These are phyloP conservation scores for Polyploca ridens DNA, from an alignment of 2,888 invertebrate species.

Conservation along the genomic window DNA sequence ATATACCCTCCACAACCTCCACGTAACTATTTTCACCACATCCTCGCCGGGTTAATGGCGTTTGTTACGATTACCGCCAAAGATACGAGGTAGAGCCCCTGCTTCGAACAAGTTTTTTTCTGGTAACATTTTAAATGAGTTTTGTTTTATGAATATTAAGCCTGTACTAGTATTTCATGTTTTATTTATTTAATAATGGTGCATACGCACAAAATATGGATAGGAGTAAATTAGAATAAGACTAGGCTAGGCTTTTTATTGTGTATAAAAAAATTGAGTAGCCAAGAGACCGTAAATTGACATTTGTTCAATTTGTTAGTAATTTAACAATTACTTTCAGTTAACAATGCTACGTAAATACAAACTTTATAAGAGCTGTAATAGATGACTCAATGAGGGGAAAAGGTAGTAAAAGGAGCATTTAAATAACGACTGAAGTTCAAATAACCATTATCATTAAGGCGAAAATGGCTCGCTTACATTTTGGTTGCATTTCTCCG, in stretches of 20 bases:
- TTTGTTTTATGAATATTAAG: neutral
- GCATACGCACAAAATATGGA: too few species aligned
- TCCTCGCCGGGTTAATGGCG: too few species aligned
- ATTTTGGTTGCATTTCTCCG: slow-evolving; percentile 5
- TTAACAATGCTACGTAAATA: neutral
- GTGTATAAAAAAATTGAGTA: neutral
- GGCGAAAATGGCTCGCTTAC: slow-evolving; percentile 5
- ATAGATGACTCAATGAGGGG: slow-evolving; percentile 1
- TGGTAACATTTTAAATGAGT: too few species aligned
- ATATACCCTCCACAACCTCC: too few species aligned
- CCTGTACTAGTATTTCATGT: too few species aligned
- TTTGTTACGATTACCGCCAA: too few species aligned
- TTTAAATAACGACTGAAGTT: slow-evolving; percentile 29
- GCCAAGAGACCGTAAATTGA: too few species aligned
- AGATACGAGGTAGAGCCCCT: too few species aligned
- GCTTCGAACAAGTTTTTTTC: too few species aligned
- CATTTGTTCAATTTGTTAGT: neutral
- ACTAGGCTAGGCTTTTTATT: neutral
- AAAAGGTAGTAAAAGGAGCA: slow-evolving; percentile 20
- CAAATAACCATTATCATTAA: slow-evolving; percentile 22
- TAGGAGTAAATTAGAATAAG: too few species aligned
- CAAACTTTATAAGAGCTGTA: neutral
- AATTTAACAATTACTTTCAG: neutral
- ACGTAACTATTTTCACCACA: too few species aligned
- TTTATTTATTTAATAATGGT: too few species aligned